Percentiles rank a stretch among this genome's conserved stretches.
phyloP scores from a whole-genome alignment of 2,113 vertebrate species.

The Campylorhamphus procurvoides region DNA sequence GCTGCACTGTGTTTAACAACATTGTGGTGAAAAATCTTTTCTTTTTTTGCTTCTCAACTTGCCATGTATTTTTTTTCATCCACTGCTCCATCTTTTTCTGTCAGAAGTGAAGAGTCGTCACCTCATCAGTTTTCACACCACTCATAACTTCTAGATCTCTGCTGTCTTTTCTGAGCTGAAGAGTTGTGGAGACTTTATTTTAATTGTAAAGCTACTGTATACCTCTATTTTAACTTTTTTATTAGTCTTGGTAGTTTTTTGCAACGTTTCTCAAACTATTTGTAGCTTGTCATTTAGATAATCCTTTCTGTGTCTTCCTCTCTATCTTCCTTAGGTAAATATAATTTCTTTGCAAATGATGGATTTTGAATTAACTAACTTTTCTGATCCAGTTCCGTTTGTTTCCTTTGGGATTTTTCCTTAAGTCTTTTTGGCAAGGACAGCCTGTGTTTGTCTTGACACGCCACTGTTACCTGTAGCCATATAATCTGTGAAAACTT shows the following conservation, averaged over 20 bases:
- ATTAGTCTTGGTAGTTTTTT: not conserved
- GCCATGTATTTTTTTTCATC: not conserved
- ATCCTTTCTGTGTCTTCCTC: not conserved
- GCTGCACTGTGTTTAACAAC: not conserved
- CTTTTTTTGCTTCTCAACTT: not conserved
- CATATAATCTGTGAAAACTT: not conserved
- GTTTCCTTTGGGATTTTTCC: not conserved
- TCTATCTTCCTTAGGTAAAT: not conserved
- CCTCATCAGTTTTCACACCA: not conserved
- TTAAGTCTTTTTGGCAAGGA: not conserved
- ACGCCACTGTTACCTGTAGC: not conserved
- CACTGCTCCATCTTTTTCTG: not conserved
- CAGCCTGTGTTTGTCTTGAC: not conserved
- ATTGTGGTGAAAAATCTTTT: not conserved
- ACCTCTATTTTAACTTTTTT: not conserved
- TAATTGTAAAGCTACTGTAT: not conserved
- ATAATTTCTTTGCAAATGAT: not conserved
- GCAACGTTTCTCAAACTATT: not conserved
- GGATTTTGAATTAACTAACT: not conserved
- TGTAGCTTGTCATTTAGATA: not conserved
- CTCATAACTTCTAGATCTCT: not conserved
- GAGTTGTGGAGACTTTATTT: not conserved
- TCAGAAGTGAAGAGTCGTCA: not conserved
- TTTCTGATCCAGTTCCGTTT: not conserved
- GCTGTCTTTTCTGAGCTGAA: not conserved